Evolutionary conservation across 2,797 vertebrate species (phyloP), one percentile per base, ranked within the genome.

Genomic region (Halcyon badia): DNA sequence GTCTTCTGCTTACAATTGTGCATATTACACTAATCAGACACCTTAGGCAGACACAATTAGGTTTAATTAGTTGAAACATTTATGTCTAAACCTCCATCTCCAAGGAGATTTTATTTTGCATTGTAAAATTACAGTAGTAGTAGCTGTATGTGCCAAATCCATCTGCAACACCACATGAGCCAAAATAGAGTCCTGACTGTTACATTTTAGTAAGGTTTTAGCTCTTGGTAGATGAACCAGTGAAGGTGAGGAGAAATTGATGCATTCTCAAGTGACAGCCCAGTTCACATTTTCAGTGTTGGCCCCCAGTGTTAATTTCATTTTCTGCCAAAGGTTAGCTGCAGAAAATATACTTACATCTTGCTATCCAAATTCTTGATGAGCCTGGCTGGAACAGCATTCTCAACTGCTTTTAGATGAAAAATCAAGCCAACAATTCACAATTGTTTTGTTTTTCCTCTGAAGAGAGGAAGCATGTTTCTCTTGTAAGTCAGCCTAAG

Each of bases 41-140:
- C 90, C 48, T 84, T 79, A 79, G 77, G n/a, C 62, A 91, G 69
- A 89, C 88, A 73, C 52, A 95, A 95, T 92, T 96, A 97, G 33
- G 39, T 44, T 57, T 96, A 95, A 96, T 95, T 94, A 95, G 54
- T 82, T 92, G 22, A 82, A 89, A 94, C 64, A 61, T 96, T 95
- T 92, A 75, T 96, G 94, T 87, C 81, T 95, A 94, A 82, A 75
- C 20, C 30, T 95, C 11, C 10, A 71, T 39, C 78, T 89, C 79
- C 61, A 71, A 80, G 79, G 57, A 83, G 49, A 83, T 82, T 96
- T 97, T 84, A 78, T 90, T 97, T 95, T 88, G 48, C 69, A 92
- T 82, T 94, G 80, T 78, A 92, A 90, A 83, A 57, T 56, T 75
- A 44, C 9, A 30, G 21, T 52, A 60, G 26, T 48, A 60, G 18